These are phyloP conservation scores for Sebastolobus altivelis DNA, from an alignment of 2,797 vertebrate species.

Conservation along the genomic window DNA sequence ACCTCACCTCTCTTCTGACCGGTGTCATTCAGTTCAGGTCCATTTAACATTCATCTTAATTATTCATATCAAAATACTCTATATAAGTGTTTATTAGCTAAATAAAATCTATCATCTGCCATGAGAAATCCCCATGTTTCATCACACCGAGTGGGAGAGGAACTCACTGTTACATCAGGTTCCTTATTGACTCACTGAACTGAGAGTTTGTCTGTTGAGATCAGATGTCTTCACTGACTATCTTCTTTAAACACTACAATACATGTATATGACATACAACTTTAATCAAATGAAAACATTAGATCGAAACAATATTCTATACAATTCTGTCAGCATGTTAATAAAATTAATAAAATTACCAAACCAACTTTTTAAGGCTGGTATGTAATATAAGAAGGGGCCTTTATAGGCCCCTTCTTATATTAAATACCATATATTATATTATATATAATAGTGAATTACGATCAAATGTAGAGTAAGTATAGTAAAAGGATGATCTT, in stretches of 20 bases:
- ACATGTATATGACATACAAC: not conserved
- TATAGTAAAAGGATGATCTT: not conserved
- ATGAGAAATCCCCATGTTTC: constrained; percentile 50
- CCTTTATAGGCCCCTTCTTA: not conserved
- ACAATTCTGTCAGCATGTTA: not conserved
- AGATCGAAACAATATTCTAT: not conserved
- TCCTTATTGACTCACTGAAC: constrained; percentile 50
- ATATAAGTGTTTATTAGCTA: not conserved
- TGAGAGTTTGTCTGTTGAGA: constrained; percentile 15
- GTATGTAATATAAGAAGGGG: not conserved
- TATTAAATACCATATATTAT: too few relatives aligned
- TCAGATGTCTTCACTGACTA: not conserved
- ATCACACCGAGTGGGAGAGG: constrained; percentile 48
- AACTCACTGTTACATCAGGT: constrained; percentile 58
- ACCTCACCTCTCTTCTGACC: constrained; percentile 33
- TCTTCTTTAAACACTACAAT: not conserved
- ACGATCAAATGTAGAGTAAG: not conserved
- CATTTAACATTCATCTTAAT: not conserved
- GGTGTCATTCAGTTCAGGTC: not conserved
- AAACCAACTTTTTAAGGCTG: not conserved
- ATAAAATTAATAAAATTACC: not conserved
- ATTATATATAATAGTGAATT: not conserved
- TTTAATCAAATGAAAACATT: not conserved
- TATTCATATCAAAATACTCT: not conserved
- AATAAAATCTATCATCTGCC: constrained; percentile 1